Evolutionary conservation across 1,140 invertebrate genomes (phyloP), one percentile per base, ranked within the genome.

Genomic region (Hirudo medicinalis): DNA sequence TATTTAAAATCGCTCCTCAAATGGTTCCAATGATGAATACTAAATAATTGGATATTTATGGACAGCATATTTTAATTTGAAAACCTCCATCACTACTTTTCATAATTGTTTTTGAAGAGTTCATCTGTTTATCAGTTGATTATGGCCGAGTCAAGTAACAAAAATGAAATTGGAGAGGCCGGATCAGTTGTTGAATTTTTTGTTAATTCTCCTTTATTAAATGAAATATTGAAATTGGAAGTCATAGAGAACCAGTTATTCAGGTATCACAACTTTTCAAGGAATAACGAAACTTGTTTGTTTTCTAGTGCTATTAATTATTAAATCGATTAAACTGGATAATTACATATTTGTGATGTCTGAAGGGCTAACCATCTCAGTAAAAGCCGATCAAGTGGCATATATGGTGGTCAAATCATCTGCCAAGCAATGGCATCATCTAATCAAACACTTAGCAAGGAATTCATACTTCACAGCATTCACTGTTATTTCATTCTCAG

Each of bases 321-420:
- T n/a, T n/a, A 3, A n/a, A 57, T 57, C 5, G 2, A 57, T 57
- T n/a, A 57, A 57, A 2, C 2, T n/a, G 20, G 25, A 57, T 4
- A 57, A 57, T 57, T n/a, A 9, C 9, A 4, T 20, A 3, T 57
- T 20, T 57, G 2, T 57, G 25, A 2, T 11, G 17, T 63, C 8
- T 25, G 3, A 63, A 70, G 69, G 49, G 40, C 69, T 22, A 70
- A 49, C 53, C 53, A 70, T 25, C 27, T 54, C n/a, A 53, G 69
- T 25, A 70, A 70, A 55, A 71, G 25, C 8, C 25, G 40, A 22
- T 40, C 74, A 13, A 54, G 76, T 40, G 77, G 76, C 70, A 76
- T 80, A 20, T 81, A 76, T 75, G 80, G 80, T 49, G 80, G 80
- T 43, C 80, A 81, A 69, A 76, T 81, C 0, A 77, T 81, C 40